Conservation (phyloP, 2,888 invertebrate genomes). For the Acronicta aceris region DNA sequence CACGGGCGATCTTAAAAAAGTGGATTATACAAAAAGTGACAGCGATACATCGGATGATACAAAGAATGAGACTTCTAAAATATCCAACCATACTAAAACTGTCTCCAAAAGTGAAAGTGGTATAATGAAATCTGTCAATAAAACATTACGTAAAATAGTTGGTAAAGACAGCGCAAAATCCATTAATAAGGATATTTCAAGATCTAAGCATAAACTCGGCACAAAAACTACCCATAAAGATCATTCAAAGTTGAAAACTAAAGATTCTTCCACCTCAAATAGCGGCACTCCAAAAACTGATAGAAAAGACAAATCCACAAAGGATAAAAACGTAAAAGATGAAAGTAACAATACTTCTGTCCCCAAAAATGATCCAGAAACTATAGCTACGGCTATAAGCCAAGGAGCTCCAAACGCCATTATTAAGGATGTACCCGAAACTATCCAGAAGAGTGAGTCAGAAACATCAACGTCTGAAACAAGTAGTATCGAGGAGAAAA, state of each 20-base stretch:
- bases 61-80: neutral
- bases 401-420: neutral
- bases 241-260: neutral
- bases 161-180: slow-evolving; percentile 19
- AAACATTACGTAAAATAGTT: slow-evolving; percentile 29
- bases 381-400: neutral
- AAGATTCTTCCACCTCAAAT: neutral
- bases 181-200: slow-evolving; percentile 2
- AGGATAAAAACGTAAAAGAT: neutral
- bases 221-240: neutral
- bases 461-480: neutral
- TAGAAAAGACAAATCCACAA: neutral
- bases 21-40: neutral
- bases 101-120: slow-evolving; percentile 10
- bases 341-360: neutral
- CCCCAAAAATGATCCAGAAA: neutral
- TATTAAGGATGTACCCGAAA: neutral
- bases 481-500: neutral
- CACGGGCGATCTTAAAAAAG: neutral
- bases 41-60: neutral
- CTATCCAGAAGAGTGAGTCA: neutral
- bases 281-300: neutral
- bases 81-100: neutral
- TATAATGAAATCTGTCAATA: slow-evolving; percentile 23
- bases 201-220: neutral